These are phyloP conservation scores for Pseudochirops cupreus DNA, from an alignment of 2,797 vertebrate species.

Conservation along the genomic window DNA sequence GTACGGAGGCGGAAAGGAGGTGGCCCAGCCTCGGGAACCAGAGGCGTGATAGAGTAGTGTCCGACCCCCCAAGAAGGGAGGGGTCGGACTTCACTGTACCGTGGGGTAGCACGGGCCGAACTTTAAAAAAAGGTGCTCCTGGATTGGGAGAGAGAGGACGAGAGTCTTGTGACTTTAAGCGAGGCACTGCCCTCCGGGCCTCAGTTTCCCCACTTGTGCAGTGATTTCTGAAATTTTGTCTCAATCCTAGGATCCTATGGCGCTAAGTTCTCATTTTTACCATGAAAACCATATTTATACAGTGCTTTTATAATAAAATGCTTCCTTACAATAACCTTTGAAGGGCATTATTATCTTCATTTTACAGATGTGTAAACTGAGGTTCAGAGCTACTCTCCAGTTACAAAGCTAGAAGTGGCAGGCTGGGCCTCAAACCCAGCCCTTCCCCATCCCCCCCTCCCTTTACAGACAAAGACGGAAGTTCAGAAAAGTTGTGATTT, in stretches of 20 bases:
- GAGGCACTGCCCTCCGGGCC: too few species aligned
- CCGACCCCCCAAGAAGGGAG: background rate
- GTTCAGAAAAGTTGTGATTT: too few species aligned
- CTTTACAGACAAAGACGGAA: background rate
- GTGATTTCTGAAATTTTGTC: background rate
- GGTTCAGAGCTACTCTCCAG: background rate
- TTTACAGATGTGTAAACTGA: background rate
- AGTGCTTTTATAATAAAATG: background rate
- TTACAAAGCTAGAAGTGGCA: background rate
- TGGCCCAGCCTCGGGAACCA: too few species aligned
- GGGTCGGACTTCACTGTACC: background rate
- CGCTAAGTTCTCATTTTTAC: background rate
- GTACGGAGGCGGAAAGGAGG: too few species aligned
- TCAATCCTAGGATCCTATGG: background rate
- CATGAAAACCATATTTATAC: background rate
- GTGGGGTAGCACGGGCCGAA: too few species aligned
- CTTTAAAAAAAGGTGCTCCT: background rate
- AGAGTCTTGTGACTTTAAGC: too few species aligned
- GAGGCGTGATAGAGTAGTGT: too few species aligned
- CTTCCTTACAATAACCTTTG: background rate
- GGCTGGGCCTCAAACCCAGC: too few species aligned
- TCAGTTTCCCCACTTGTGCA: background rate
- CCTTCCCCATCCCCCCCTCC: too few species aligned
- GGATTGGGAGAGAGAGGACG: background rate
- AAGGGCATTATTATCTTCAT: background rate